Percentiles rank a stretch among this genome's conserved stretches.
Evolutionary conservation across 2,113 vertebrate species (phyloP).

Genomic region (Pygathrix nemaeus): DNA sequence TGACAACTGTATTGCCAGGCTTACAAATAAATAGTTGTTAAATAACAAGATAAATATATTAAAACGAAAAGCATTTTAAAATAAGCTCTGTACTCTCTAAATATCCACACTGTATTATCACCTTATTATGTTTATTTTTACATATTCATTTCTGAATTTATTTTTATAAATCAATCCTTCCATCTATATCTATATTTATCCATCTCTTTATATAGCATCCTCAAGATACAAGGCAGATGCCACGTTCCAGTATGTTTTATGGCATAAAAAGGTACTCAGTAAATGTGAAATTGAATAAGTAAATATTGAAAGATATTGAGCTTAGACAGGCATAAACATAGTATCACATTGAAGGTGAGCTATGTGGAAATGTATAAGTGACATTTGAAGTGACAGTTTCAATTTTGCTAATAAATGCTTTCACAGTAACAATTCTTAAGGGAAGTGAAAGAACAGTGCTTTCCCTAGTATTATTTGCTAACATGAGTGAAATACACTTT

Average conservation of each 20-base stretch:
- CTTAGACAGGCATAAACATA: not conserved
- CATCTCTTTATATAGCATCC: not conserved
- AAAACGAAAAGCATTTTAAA: slow-evolving; percentile 10
- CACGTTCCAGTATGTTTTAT: not conserved
- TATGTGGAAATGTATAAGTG: not conserved
- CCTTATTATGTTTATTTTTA: not conserved
- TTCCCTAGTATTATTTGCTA: not conserved
- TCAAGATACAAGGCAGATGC: not conserved
- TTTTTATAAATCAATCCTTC: not conserved
- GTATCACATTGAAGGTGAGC: not conserved
- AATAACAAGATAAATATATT: not conserved
- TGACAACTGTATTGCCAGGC: not conserved
- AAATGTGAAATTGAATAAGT: slow-evolving; percentile 17
- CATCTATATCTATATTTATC: not conserved
- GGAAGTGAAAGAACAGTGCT: not conserved
- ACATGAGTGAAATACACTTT: slow-evolving; percentile 29
- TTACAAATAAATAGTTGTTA: not conserved
- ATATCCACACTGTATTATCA: not conserved
- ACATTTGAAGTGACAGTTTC: not conserved
- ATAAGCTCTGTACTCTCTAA: not conserved
- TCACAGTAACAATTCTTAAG: not conserved
- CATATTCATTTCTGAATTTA: not conserved
- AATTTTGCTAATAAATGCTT: not conserved
- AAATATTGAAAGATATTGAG: not conserved
- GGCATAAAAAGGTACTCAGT: not conserved